Evolutionary conservation across 2,797 vertebrate species (phyloP), one percentile per base, ranked within the genome.

Genomic region (Gymnothorax javanicus): DNA sequence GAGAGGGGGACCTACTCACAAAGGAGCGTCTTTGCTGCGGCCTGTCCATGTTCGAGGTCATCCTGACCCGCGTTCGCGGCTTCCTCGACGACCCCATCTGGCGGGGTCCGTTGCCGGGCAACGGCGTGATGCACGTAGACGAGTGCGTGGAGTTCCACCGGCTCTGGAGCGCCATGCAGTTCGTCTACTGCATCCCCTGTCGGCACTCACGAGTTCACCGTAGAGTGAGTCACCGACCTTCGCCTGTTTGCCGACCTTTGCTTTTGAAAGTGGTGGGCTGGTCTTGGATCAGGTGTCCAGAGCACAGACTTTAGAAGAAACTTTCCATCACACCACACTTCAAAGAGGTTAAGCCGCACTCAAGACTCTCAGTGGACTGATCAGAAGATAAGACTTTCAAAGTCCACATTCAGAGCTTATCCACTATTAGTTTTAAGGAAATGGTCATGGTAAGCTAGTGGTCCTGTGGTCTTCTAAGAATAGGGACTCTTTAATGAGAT

Each of bases 141-240:
- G 99, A 99, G 92, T 99, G 99, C 0, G 98, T 99, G 90, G 98
- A 99, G 92, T 99, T 99, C 90, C 99, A 99, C 90, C 95, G 99
- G 0, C 97, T 99, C 52, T 99, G 98, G 99, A 99, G 99, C 0
- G 99, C 98, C n/a, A 99, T 99, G 99, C 99, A 99, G 94, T 99
- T 99, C 0, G 99, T 99, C 8, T 99, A 99, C 95, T 99, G 99
- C 95, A 99, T 99, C 93, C 99, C 99, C 0, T n/a, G 99, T 99
- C 90, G 99, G 99, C 85, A 95, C 98, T 0, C 97, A 99, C 0
- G 99, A 99, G 93, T 99, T 99, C 94, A 99, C 99, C 0, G 98
- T 99, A 85, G 99, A 99, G 99, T 99, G 95, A 92, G 98, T 97
- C 0, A 54, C 67, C 62, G 2, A 62, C n/a, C 25, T 79, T 5